Evolutionary conservation across 2,888 invertebrate genomes (phyloP), one percentile per base, ranked within the genome.

Genomic region (Philereme vetulata): DNA sequence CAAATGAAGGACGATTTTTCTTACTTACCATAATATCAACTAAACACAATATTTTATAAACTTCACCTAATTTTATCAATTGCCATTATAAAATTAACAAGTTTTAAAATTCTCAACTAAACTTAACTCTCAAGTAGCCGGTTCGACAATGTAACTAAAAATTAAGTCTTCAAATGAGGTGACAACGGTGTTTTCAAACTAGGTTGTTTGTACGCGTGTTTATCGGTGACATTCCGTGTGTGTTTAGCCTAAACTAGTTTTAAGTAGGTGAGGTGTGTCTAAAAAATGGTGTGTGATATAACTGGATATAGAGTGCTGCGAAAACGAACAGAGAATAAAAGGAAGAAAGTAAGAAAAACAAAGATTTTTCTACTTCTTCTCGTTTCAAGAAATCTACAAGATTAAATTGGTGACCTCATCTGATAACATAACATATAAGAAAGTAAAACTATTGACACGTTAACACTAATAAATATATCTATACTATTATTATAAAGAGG

Each of bases 151-250:
- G 56, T 49, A 43, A 8, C 34, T 52, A 47, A 58, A 21, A 50
- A 64, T 62, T 55, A 54, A 56, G 10, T 5, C 11, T 45, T 32
- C 10, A 47, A 36, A 54, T 33, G 43, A 51, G 21, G 44, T 21
- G 21, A 6, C 34, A 60, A 64, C 64, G 62, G 61, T 57, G 46
- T 9, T 53, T 58, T 43, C 7, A 43, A 47, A 52, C 38, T 51
- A 60, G 56, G 56, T 49, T 51, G 36, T 60, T 64, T 62, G 60
- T 40, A 33, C 47, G 36, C 51, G n/a, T 56, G 48, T 56, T 65
- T 68, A 68, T 52, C 52, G 33, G 7, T 45, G 46, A 7, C 45
- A 38, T 11, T 36, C 38, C 35, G 10, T 46, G 48, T 42, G 34
- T 56, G 21, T 35, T 53, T 40, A 34, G 8, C 32, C 43, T 58